These are phyloP conservation scores for Pandemis cinnamomeana DNA, from an alignment of 2,888 invertebrate genomes.

Conservation along the genomic window DNA sequence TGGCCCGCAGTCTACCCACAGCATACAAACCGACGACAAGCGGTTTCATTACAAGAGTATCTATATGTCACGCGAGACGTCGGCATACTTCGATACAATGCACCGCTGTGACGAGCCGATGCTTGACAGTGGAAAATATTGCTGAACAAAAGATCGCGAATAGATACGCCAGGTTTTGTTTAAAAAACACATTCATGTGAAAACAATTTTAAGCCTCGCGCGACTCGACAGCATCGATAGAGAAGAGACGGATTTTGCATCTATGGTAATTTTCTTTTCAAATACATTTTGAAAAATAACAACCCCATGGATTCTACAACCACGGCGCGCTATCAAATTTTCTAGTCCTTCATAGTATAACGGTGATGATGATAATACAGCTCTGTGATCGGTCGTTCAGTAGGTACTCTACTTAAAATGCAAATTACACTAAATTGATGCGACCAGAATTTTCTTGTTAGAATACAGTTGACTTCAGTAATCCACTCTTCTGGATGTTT, in stretches of 20 bases:
- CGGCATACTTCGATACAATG: slow-evolving; percentile 63
- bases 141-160: slow-evolving; percentile 40
- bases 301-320: too few species aligned
- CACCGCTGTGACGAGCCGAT: slow-evolving; percentile 46
- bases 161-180: slow-evolving; percentile 26
- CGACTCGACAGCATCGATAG: background rate
- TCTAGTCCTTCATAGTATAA: too few species aligned
- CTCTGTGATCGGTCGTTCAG: background rate
- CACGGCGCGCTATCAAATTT: too few species aligned
- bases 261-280: background rate
- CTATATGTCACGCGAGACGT: slow-evolving; percentile 48
- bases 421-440: too few species aligned
- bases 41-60: slow-evolving; percentile 51
- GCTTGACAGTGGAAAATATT: slow-evolving; percentile 42
- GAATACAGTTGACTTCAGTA: too few species aligned
- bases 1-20: slow-evolving; percentile 49
- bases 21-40: slow-evolving; percentile 71
- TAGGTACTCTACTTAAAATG: background rate
- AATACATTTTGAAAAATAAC: background rate
- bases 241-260: background rate
- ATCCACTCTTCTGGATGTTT: too few species aligned
- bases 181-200: slow-evolving; percentile 24
- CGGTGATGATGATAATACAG: background rate
- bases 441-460: too few species aligned
- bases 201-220: slow-evolving; percentile 20